These are phyloP conservation scores for Sipunculus nudus DNA, from an alignment of 2,888 invertebrate genomes.

Conservation along the genomic window DNA sequence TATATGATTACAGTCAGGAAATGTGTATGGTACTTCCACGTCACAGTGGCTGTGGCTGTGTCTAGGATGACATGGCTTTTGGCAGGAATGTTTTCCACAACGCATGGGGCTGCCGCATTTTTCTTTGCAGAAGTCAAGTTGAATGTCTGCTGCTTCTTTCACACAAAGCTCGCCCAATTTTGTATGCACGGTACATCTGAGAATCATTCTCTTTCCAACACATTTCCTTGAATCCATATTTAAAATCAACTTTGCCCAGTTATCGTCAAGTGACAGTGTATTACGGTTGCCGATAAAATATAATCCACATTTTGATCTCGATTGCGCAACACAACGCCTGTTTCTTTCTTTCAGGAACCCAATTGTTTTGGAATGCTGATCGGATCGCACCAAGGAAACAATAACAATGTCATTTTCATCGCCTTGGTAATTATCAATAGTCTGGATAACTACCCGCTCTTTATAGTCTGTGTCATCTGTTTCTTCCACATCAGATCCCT, in stretches of 20 bases:
- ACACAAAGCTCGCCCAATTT: no score
- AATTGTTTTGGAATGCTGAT: slow-evolving; percentile 45
- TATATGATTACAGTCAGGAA: not conserved
- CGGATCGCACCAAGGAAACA: slow-evolving; percentile 50
- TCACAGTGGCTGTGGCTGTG: not conserved
- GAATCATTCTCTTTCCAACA: not conserved
- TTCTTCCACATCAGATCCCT: not conserved
- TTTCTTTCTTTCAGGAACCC: slow-evolving; percentile 60
- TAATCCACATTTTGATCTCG: slow-evolving; percentile 32
- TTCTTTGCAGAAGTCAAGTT: not conserved
- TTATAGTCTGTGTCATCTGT: no score
- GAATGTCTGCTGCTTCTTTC: not conserved
- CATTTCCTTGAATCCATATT: not conserved
- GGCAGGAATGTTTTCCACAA: not conserved
- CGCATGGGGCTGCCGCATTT: not conserved
- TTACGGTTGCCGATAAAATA: slow-evolving; percentile 28
- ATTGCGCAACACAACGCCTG: slow-evolving; percentile 58
- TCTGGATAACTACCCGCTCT: slow-evolving; percentile 23
- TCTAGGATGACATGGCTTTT: not conserved
- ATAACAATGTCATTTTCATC: slow-evolving; percentile 53
- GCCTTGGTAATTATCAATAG: slow-evolving; percentile 51
- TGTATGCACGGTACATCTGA: no score
- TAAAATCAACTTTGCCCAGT: slow-evolving; percentile 14
- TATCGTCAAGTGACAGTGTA: slow-evolving; percentile 2
- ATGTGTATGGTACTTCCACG: not conserved